Evolutionary conservation across 2,888 invertebrate species (phyloP), one percentile per base, ranked within the genome.

Genomic region (Temnothorax rugatulus): DNA sequence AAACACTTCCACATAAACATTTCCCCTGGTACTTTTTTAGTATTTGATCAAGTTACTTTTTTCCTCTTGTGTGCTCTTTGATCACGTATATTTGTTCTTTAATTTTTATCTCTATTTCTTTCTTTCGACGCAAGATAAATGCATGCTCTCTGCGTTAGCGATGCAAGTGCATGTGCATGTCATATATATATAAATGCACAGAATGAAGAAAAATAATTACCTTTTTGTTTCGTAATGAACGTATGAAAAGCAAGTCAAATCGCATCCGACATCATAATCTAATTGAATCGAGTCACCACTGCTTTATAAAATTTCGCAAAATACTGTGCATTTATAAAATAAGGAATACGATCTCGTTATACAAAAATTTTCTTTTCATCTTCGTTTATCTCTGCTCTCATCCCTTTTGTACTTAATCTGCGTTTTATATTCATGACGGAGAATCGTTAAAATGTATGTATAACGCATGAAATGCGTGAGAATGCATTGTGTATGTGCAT

Each of bases 81-180:
- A 47, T 18, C 47, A 34, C 15, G n/a, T 11, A 61, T 61, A 38
- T 57, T 44, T 64, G 15, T 21, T 83, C 66, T 11, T 4, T 54
- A 79, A 64, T 69, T 54, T 84, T 54, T 64, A 1, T 82, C 7
- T 76, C 25, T 59, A 11, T 69, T 57, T 44, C 44, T 66, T 29
- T 77, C 54, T 59, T 18, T 84, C 47, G 82, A 54, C 84, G 84
- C 83, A 85, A 69, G 82, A 50, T 52, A 75, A 84, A 50, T 82
- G 86, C 84, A 86, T 87, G 85, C 44, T 29, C 13, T 69, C 59
- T 77, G 41, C 13, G 4, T 71, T 71, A 71, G 15, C 34, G 52
- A 83, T 61, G 63, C 47, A 82, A 82, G n/a, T 59, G 77, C 79
- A 64, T 47, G 18, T 59, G 77, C 79, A 64, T 47, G 13, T 61